phyloP scores from a whole-genome alignment of 1,140 invertebrate genomes.

The Dufourea novaeangliae region DNA sequence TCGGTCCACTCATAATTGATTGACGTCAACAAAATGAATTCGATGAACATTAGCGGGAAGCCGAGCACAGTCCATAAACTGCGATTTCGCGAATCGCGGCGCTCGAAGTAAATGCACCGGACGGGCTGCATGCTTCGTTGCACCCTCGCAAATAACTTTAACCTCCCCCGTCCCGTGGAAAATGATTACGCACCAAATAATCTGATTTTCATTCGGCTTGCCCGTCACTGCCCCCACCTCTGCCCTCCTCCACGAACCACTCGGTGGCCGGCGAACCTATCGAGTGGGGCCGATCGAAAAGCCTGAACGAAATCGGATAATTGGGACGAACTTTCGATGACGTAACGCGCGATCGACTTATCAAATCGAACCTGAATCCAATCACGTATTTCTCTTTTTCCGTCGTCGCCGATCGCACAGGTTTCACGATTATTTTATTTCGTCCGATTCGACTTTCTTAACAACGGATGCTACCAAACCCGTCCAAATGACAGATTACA shows the following conservation, averaged over 20 bases:
- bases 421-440: neutral
- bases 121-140: conserved; percentile 45
- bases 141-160: conserved; percentile 61
- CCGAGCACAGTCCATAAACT: conserved; percentile 54
- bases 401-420: neutral
- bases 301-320: conserved; percentile 31
- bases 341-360: conserved; percentile 14
- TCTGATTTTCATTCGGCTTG: conserved; percentile 53
- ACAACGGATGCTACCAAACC: too few species aligned
- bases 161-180: conserved; percentile 44
- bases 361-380: neutral
- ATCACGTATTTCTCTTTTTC: neutral
- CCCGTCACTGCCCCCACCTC: conserved; percentile 9
- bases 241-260: neutral
- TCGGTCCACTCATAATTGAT: conserved; percentile 58
- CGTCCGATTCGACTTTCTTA: too few species aligned
- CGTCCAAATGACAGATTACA: too few species aligned
- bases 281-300: conserved; percentile 22
- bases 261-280: conserved; percentile 11
- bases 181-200: conserved; percentile 61
- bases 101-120: conserved; percentile 54
- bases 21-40: conserved; percentile 60
- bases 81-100: conserved; percentile 61
- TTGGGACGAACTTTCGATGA: conserved; percentile 25
- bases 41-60: conserved; percentile 63